Evolutionary conservation across 2,888 invertebrate species (phyloP).

Genomic region (Caenorhabditis angaria): DNA sequence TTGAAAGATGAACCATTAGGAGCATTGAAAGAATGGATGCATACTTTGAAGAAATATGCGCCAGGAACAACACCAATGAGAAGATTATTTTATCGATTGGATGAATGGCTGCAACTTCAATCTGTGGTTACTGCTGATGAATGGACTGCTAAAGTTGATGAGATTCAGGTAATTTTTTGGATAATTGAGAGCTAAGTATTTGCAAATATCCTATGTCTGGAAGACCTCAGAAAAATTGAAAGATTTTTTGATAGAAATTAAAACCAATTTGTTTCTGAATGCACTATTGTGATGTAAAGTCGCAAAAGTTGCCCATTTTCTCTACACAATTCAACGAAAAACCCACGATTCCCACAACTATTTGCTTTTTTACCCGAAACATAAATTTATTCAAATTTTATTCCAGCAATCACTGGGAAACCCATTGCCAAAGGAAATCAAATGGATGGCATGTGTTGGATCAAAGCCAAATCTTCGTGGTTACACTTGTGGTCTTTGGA

Average conservation of each 20-base stretch:
- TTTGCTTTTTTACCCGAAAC: background rate
- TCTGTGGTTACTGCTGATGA: conserved; percentile 73
- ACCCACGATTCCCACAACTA: background rate
- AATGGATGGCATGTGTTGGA: conserved; percentile 85
- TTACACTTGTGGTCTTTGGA: conserved; percentile 94
- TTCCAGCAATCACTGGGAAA: conserved; percentile 65
- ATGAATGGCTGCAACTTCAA: conserved; percentile 75
- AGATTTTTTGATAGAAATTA: no score
- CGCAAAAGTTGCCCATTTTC: conserved; percentile 2
- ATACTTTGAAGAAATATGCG: conserved; percentile 81
- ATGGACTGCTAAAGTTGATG: conserved; percentile 72
- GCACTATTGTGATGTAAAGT: background rate
- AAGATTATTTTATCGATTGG: conserved; percentile 78
- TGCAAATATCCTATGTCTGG: no score
- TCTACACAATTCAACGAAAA: background rate
- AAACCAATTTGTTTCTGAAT: background rate
- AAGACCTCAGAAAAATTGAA: no score
- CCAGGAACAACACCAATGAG: conserved; percentile 81
- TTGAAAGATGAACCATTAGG: conserved; percentile 81
- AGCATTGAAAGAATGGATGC: conserved; percentile 82
- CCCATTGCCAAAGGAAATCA: conserved; percentile 63
- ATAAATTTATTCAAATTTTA: background rate
- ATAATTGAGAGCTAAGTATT: no score
- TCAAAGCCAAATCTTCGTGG: conserved; percentile 80
- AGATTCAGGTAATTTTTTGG: conserved; percentile 68